Evolutionary conservation across 2,797 vertebrate genomes (phyloP), one percentile per base, ranked within the genome.

Genomic region (Heteromormyrus szaboi): DNA sequence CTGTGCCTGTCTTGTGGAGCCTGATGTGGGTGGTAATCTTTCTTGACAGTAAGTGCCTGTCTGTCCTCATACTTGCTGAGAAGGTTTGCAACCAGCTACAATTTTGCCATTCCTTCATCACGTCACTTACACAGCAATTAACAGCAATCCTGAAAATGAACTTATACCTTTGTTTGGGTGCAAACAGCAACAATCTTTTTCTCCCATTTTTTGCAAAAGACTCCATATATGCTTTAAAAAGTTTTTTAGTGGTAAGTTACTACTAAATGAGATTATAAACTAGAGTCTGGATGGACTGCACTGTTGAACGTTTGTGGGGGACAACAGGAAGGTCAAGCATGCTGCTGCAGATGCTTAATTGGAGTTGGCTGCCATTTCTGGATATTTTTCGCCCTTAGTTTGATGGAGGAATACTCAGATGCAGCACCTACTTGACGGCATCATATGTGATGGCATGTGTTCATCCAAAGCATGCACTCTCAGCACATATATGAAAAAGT

Each of bases 201-300:
- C 50, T 7, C 12, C 65, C 65, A 25, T 37, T 72, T 72, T 72
- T 72, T 17, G 29, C 37, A 17, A 7, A 76, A 41, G 29, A 72
- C 12, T 37, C 12, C 29, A 37, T 76, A 76, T 7, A 41, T 41
- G 33, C 33, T 19, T 76, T 37, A 19, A 37, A 76, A 37, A 37
- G 33, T 41, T 41, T 76, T 65, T 65, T 65, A 29, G 62, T 65
- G 33, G 29, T 79, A 79, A 44, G 92, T 91, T 93, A 92, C 93
- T 93, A 94, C 93, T 95, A 94, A 94, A 93, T 89, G 91, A 90
- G 90, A 86, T 92, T 90, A 92, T 88, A 93, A 92, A 93, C 91
- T 91, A 89, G 88, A 91, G 88, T 89, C 44, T 79, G 72, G 65
- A 22, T 83, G 79, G 9, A 83, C 54, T n/a, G 86, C 25, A 68